Base-by-base conservation (phyloP, 2,888 invertebrate genomes). In the Drosophila yooni region DNA sequence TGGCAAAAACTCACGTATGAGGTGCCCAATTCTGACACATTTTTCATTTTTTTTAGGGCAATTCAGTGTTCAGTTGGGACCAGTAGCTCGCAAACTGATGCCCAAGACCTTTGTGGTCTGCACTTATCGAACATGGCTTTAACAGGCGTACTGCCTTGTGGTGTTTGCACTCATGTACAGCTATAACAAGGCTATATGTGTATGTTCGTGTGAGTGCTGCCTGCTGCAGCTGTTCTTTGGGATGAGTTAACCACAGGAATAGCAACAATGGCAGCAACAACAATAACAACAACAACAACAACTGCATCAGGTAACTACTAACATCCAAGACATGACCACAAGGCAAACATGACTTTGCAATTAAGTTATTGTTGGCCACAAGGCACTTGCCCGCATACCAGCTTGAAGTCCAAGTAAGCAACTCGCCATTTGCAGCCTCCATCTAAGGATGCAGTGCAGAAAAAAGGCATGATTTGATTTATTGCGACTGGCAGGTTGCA, bases 341-440 rank as follows among this genome's bases (percentile, higher is more conserved):
- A 79, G 70, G 76, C 80, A 83, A 85, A 89, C 90, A 91, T 87
- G 91, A 91, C 89, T 91, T 87, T 89, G 90, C 91, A 91, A 91
- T 91, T 91, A 91, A 90, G 85, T 88, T 88, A 89, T 89, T 91
- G 84, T 81, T 79, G 75, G 74, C 66, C 75, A 72, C 72, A 70
- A 78, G 76, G 66, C 70, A 76, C 68, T 48, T 69, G 70, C 59
- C 59, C 58, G 62, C 69, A 67, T 69, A 65, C 48, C 53, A 65
- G 63, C 46, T 64, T 62, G 43, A 48, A 67, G 46, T 54, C 40
- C 66, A 69, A 63, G 70, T 15, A 48, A 27, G 27, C 51, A 25
- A 36, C 59, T 40, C 13, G 25, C 18, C 50, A 15, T 8, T 52
- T 56, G 31, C 25, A n/a, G 38, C 27, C 34, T 66, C 31, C 21